Evolutionary conservation across 2,797 vertebrate genomes (phyloP).

Genomic region (Fratercula arctica): DNA sequence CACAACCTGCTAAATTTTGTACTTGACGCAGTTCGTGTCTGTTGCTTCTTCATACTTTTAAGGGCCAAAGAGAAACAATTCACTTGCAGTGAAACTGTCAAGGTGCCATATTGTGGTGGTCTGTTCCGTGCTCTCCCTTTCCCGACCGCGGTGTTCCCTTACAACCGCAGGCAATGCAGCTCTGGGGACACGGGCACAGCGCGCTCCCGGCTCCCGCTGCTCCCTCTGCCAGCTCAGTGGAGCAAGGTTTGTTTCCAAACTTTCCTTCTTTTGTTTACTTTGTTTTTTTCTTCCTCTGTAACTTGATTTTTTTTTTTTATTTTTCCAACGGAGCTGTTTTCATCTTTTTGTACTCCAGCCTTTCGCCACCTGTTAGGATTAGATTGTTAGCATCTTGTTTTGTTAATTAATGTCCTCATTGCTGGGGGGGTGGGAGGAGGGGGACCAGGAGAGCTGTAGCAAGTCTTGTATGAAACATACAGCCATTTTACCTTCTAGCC

Average conservation of each 20-base stretch:
- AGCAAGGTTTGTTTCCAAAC: background rate
- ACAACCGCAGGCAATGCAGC: background rate
- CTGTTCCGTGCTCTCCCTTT: background rate
- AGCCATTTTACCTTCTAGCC: constrained; percentile 17
- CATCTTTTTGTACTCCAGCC: background rate
- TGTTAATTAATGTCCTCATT: background rate
- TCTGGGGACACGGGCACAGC: background rate
- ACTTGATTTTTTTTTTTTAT: background rate
- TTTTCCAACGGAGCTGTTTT: background rate
- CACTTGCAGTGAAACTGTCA: background rate
- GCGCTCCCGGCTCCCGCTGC: background rate
- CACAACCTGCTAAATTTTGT: background rate
- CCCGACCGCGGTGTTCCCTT: background rate
- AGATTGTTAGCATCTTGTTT: background rate
- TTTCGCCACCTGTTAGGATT: background rate
- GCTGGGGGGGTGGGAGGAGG: background rate
- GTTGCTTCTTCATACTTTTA: rapidly evolving
- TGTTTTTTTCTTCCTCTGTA: background rate
- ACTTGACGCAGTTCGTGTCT: rapidly evolving
- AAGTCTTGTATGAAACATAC: background rate
- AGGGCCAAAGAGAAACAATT: constrained; percentile 34
- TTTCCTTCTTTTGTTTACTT: background rate
- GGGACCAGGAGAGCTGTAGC: background rate
- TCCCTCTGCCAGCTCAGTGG: background rate
- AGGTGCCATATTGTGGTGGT: background rate